Percentiles rank a stretch among this genome's conserved stretches.
These are phyloP conservation scores for Neocrepidodera transversa DNA, from an alignment of 2,888 invertebrate species.

Conservation along the genomic window DNA sequence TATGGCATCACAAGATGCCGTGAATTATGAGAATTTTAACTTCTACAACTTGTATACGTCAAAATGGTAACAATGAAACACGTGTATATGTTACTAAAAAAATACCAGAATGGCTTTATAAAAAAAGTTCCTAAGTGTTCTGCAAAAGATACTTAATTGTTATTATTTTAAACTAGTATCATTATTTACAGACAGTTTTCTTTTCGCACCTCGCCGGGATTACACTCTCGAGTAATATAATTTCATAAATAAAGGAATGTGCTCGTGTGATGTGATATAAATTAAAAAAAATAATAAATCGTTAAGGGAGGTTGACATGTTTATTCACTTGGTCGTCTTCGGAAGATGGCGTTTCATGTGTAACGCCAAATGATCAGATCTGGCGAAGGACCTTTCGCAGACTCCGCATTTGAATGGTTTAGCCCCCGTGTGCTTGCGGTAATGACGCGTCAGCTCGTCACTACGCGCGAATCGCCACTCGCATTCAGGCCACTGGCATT, in stretches of 20 bases:
- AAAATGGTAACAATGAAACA: too few species aligned
- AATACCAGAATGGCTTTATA: too few species aligned
- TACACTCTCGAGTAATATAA: slow-evolving; percentile 9
- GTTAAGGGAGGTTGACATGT: slow-evolving; percentile 20
- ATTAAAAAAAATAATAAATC: slow-evolving; percentile 29
- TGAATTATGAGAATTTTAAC: too few species aligned
- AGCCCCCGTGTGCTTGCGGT: slow-evolving; percentile 95
- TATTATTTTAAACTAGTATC: too few species aligned
- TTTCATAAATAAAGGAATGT: slow-evolving; percentile 38
- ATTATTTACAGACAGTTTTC: too few species aligned
- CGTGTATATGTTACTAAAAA: too few species aligned
- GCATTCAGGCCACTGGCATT: slow-evolving; percentile 97
- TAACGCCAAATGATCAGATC: slow-evolving; percentile 93
- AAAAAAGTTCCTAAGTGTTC: too few species aligned
- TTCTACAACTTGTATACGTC: too few species aligned
- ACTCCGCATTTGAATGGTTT: slow-evolving; percentile 97
- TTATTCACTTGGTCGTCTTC: slow-evolving; percentile 74
- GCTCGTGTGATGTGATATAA: slow-evolving; percentile 25
- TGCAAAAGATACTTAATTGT: too few species aligned
- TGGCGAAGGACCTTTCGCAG: slow-evolving; percentile 93
- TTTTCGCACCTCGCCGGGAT: background rate
- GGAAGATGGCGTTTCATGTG: slow-evolving; percentile 97
- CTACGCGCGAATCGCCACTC: slow-evolving; percentile 97
- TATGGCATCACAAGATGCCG: too few species aligned
- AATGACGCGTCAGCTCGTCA: slow-evolving; percentile 95